Evolutionary conservation across 2,113 vertebrate species (phyloP).

Genomic region (Columba janthina): DNA sequence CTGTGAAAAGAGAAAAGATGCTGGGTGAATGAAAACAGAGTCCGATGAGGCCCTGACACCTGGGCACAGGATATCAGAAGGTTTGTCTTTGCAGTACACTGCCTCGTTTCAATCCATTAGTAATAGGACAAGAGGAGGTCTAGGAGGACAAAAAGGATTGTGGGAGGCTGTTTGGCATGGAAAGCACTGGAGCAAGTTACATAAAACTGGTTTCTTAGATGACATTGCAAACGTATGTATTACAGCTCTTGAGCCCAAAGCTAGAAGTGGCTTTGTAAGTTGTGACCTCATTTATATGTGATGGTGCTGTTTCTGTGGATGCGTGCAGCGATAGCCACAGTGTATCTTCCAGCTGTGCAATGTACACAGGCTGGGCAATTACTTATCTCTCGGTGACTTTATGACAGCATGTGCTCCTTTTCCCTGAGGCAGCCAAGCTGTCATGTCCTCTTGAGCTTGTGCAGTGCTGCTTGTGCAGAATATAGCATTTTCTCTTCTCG

Average conservation of each 20-base stretch:
- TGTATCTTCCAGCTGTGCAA: constrained; percentile 52
- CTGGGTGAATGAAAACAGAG: not conserved
- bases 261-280: not conserved
- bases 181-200: not conserved
- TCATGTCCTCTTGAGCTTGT: constrained; percentile 2
- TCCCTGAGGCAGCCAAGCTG: constrained; percentile 55
- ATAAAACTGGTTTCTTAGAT: constrained; percentile 5
- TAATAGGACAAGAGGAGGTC: not conserved
- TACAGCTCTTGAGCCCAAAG: not conserved
- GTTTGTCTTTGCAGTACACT: not conserved
- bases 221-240: not conserved
- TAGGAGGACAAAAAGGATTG: not conserved
- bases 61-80: not conserved
- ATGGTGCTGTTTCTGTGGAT: not conserved
- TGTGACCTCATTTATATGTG: not conserved
- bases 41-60: not conserved
- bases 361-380: constrained; percentile 34
- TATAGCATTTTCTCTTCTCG: not conserved
- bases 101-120: not conserved
- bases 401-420: not conserved
- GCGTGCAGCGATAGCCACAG: not conserved
- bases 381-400: constrained; percentile 42
- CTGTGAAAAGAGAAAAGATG: not conserved
- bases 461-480: not conserved
- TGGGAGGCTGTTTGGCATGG: not conserved